phyloP scores from a whole-genome alignment of 1,140 invertebrate species.

The Sarcophaga peregrina region DNA sequence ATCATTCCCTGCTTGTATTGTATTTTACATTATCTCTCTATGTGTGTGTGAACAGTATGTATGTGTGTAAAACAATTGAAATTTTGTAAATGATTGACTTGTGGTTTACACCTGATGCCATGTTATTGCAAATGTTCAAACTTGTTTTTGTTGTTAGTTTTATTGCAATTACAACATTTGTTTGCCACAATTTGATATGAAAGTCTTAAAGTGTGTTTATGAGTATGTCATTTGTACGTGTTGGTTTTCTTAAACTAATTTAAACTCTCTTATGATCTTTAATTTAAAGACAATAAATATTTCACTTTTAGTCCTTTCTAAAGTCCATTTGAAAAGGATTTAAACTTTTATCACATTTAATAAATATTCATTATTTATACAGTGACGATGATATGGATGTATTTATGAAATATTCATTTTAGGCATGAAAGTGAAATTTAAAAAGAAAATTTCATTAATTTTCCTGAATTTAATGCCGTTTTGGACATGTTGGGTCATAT shows the following conservation, averaged over 20 bases:
- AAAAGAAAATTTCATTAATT: too few species aligned
- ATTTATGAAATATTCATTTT: too few species aligned
- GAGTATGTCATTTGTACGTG: neutral
- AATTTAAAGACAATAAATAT: constrained; percentile 3
- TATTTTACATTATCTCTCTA: neutral
- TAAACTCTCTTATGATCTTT: neutral
- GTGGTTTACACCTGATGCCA: constrained; percentile 35
- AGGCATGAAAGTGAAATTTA: too few species aligned
- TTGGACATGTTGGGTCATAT: too few species aligned
- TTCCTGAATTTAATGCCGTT: too few species aligned
- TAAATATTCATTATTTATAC: too few species aligned
- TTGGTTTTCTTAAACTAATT: neutral
- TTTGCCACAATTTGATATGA: constrained; percentile 1
- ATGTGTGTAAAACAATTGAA: constrained; percentile 19
- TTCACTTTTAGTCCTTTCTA: neutral
- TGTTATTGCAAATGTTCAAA: neutral
- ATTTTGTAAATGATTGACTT: constrained; percentile 26
- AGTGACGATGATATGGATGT: too few species aligned
- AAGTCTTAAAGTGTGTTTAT: neutral
- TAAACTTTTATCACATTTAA: too few species aligned
- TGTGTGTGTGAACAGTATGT: too few species aligned
- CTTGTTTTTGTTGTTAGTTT: neutral
- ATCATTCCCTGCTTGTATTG: neutral
- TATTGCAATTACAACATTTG: constrained; percentile 4
- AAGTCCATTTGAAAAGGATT: too few species aligned